phyloP scores from a whole-genome alignment of 1,140 invertebrate genomes.

The Calephelis virginiensis region DNA sequence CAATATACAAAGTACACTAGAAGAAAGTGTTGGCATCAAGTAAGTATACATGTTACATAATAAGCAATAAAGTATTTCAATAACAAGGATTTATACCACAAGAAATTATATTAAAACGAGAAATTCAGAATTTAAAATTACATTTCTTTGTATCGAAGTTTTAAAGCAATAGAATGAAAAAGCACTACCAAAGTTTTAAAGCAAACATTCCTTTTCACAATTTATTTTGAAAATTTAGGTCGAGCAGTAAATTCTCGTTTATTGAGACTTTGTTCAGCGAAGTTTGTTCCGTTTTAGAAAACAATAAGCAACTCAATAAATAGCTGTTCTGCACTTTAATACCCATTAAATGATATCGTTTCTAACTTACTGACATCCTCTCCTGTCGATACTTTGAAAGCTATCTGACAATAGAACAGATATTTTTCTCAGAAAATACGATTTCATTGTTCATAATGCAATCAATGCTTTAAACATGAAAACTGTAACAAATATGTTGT shows the following conservation, averaged over 20 bases:
- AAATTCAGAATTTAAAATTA: constrained; percentile 8
- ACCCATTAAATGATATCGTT: constrained; percentile 33
- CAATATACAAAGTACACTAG: too few relatives aligned
- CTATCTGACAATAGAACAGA: constrained; percentile 3
- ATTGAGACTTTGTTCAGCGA: constrained; percentile 18
- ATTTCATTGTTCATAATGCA: background rate
- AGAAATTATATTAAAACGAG: constrained; percentile 17
- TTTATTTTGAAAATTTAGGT: constrained; percentile 21
- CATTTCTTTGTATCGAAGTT: constrained; percentile 10
- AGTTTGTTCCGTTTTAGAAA: constrained; percentile 27
- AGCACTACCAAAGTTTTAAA: constrained; percentile 9
- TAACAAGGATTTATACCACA: background rate
- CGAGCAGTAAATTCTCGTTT: constrained; percentile 25
- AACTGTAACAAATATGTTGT: background rate
- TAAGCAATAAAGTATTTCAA: too few relatives aligned
- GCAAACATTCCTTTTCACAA: constrained; percentile 20
- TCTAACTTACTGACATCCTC: constrained; percentile 20
- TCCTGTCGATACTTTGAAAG: constrained; percentile 7
- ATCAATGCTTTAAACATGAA: background rate
- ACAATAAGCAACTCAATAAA: constrained; percentile 34
- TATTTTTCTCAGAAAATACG: constrained; percentile 13
- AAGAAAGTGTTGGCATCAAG: too few relatives aligned
- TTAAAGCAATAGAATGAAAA: background rate
- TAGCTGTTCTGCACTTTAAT: constrained; percentile 28
- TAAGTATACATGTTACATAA: too few relatives aligned